phyloP scores from a whole-genome alignment of 2,797 vertebrate genomes.

The Moxostoma hubbsi region DNA sequence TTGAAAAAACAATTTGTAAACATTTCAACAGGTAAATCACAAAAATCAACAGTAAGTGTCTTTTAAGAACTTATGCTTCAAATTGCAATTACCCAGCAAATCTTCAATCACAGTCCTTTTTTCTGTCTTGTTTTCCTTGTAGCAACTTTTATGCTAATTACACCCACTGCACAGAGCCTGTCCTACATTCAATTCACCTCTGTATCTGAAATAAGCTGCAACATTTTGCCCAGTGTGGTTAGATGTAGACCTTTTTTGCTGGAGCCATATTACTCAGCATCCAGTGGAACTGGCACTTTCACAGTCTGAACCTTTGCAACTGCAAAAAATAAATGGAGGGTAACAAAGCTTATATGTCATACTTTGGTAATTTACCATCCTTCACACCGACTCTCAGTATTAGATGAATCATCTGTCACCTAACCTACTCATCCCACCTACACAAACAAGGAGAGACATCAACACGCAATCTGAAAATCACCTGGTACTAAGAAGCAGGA shows the following conservation, averaged over 20 bases:
- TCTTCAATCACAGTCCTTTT: not conserved
- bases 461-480: constrained; percentile 43
- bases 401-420: constrained; percentile 12
- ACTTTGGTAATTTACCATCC: constrained; percentile 7
- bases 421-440: constrained; percentile 1
- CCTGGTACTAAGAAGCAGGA: constrained; percentile 37
- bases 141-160: constrained; percentile 2
- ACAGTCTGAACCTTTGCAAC: not conserved
- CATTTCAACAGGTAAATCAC: too few species aligned
- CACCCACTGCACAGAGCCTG: constrained; percentile 31
- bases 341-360: not conserved
- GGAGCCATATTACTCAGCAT: constrained; percentile 2
- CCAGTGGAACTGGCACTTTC: not conserved
- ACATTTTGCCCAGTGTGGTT: constrained; percentile 25
- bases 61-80: not conserved
- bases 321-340: not conserved
- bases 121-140: constrained; percentile 6
- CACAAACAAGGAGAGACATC: constrained; percentile 43
- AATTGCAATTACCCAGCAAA: not conserved
- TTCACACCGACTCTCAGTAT: constrained; percentile 1
- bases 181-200: constrained; percentile 16
- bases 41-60: not conserved
- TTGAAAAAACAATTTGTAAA: too few species aligned
- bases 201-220: constrained; percentile 7
- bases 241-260: not conserved